A percentile compares a stretch with the other conserved stretches of the same genome.
phyloP scores from a whole-genome alignment of 2,888 invertebrate genomes.

The Meliscaeva auricollis region DNA sequence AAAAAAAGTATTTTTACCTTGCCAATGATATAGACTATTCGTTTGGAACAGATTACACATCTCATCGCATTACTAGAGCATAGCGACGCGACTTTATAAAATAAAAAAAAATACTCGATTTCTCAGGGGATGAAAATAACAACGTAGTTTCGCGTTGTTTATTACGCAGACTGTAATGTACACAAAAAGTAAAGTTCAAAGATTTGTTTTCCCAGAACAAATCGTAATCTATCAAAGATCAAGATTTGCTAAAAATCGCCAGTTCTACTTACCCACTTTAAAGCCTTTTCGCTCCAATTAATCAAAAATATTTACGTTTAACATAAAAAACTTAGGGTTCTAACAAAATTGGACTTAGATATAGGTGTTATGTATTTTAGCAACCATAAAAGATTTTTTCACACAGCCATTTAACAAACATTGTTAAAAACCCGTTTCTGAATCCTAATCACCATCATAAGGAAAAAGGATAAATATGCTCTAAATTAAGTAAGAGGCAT shows the following conservation, averaged over 20 bases:
- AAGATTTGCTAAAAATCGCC: neutral
- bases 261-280: neutral
- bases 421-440: too few species aligned
- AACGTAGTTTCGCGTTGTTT: conserved; percentile 18
- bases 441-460: too few species aligned
- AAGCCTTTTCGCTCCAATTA: neutral
- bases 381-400: too few species aligned
- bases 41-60: conserved; percentile 31
- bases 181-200: neutral
- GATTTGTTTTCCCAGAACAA: conserved; percentile 8
- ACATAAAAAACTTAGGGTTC: neutral
- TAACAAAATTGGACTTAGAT: too few species aligned
- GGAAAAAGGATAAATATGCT: too few species aligned
- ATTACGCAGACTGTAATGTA: neutral
- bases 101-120: conserved; percentile 4
- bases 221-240: neutral
- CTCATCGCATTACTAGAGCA: conserved; percentile 29
- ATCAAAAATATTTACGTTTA: neutral
- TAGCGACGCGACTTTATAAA: neutral
- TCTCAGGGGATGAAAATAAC: conserved; percentile 21
- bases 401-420: too few species aligned
- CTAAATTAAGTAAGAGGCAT: too few species aligned
- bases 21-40: conserved; percentile 8
- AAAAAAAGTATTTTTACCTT: conserved; percentile 40
- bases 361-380: too few species aligned